Percentiles rank a stretch among this genome's conserved stretches.
Conservation (phyloP, 1,140 invertebrate species). For the Triops cancriformis region DNA sequence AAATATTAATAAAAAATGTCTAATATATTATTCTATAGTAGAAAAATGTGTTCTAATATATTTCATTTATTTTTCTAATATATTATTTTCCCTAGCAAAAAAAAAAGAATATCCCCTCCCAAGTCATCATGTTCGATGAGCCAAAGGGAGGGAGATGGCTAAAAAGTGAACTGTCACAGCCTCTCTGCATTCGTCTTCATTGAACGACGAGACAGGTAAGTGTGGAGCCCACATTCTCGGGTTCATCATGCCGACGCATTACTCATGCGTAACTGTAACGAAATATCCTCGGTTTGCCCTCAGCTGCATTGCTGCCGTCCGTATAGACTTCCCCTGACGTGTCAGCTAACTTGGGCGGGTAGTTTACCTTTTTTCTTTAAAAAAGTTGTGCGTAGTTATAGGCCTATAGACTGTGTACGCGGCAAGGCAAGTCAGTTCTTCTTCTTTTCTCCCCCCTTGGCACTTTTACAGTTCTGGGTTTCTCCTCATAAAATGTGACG, state of each 20-base stretch:
- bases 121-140: neutral
- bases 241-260: neutral
- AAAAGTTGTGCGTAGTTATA: neutral
- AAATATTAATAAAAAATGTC: too few relatives aligned
- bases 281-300: neutral
- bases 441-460: neutral
- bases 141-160: neutral
- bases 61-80: too few relatives aligned
- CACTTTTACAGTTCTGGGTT: neutral
- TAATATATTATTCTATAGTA: too few relatives aligned
- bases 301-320: neutral
- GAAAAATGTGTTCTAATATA: too few relatives aligned
- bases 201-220: slow-evolving; percentile 4
- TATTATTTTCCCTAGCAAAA: neutral
- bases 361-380: neutral
- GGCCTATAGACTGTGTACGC: neutral
- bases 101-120: neutral
- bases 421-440: too few relatives aligned
- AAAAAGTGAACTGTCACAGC: neutral
- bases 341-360: neutral
- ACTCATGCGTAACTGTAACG: slow-evolving; percentile 2
- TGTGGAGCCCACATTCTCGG: neutral
- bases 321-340: neutral
- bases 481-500: neutral
- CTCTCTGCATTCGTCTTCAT: neutral